Evolutionary conservation across 2,113 vertebrate genomes (phyloP), one percentile per base, ranked within the genome.

Genomic region (Anser brachyrhynchus): DNA sequence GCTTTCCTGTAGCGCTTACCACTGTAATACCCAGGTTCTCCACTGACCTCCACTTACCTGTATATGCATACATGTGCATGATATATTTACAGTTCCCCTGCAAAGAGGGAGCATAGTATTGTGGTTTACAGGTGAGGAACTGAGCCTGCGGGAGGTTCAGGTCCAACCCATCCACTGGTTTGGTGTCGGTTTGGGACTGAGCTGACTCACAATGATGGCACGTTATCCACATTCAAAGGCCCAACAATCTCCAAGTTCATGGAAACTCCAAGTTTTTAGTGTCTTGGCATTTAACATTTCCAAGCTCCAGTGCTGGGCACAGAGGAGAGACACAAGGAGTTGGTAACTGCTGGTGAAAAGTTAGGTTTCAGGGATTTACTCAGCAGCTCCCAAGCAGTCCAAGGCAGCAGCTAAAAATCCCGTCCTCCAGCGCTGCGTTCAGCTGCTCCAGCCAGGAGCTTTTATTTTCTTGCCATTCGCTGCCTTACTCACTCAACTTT

Each of bases 161-260:
- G 16, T 65, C 44, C 52, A 66, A 20, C 69, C 29, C 21, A 70
- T 23, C 29, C 41, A 35, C 41, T 6, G 5, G 11, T 70, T 77
- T 85, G 28, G 37, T 25, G 17, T 43, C 7, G 16, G 33, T 49
- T 51, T 76, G 72, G 51, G 46, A 12, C 67, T 46, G 23, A 55
- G 28, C 11, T 61, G n/a, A 35, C 82, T 95, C 54, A 41, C 64
- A 77, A 61, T 39, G 26, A 39, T 29, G 82, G 35, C 23, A 80
- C 6, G 11, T 78, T 70, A 10, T 26, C 55, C 3, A 0, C 7
- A 26, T 80, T 73, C 82, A 35, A 64, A 67, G 23, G 41, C 75
- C 21, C 3, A 41, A 1, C 0, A 0, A 37, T 31, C 18, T 23
- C 1, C 4, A 4, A 78, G 66, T 94, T 84, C 33, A 58, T 41